Conservation (phyloP, 2,888 invertebrate species). For the Scaptodrosophila latifasciaeformis region DNA sequence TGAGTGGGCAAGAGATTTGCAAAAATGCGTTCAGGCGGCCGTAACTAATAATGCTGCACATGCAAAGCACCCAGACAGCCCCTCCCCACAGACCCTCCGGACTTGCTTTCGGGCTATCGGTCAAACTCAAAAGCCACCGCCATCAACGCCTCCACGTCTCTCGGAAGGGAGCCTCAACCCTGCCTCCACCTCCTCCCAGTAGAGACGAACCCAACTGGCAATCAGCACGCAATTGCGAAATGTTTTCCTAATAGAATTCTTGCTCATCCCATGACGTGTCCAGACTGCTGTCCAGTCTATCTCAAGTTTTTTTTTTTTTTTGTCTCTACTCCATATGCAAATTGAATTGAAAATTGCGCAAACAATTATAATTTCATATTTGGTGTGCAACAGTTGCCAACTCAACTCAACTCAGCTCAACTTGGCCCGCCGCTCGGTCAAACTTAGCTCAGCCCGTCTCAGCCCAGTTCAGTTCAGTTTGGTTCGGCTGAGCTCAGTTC, state of each 20-base stretch:
- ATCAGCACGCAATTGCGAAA: constrained; percentile 69
- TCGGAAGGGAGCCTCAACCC: background rate
- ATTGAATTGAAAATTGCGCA: constrained; percentile 39
- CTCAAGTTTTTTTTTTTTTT: background rate
- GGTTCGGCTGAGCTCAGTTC: constrained; percentile 28
- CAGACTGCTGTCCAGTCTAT: too few relatives aligned
- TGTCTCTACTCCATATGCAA: constrained; percentile 58
- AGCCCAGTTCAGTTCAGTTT: constrained; percentile 29
- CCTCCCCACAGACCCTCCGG: too few relatives aligned
- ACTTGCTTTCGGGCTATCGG: too few relatives aligned
- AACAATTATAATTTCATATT: constrained; percentile 19
- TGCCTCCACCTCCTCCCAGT: background rate
- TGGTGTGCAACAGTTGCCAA: constrained; percentile 1
- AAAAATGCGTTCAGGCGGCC: constrained; percentile 69
- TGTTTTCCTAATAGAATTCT: constrained; percentile 64
- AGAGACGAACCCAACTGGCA: constrained; percentile 32
- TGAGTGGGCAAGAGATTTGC: constrained; percentile 30
- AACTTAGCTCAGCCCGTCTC: too few relatives aligned
- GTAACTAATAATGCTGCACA: constrained; percentile 64
- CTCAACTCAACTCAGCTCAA: too few relatives aligned
- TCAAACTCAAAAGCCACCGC: background rate
- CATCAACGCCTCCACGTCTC: background rate
- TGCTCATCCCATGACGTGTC: background rate
- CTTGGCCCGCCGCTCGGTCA: too few relatives aligned
- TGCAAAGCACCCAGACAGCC: constrained; percentile 47